phyloP scores from a whole-genome alignment of 53 echinoderm and acorn worm species.

The Zoroaster sp. region DNA sequence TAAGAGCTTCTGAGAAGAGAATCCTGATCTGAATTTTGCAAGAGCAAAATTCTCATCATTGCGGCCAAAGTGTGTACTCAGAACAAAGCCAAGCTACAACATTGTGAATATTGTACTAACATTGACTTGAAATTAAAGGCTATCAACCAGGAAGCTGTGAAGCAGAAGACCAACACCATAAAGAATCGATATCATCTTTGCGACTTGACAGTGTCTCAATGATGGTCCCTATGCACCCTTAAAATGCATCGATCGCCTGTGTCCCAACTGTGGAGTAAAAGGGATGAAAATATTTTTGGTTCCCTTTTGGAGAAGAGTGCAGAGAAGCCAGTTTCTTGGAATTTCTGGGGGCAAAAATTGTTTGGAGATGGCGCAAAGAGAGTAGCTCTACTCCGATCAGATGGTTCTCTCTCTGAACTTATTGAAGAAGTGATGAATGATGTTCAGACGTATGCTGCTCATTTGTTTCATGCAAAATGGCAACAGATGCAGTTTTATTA shows the following conservation, averaged over 20 bases:
- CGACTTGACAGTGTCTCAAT: too few relatives aligned
- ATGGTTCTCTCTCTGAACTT: neutral
- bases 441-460: too few relatives aligned
- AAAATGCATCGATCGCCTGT: too few relatives aligned
- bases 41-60: too few relatives aligned
- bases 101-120: too few relatives aligned
- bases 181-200: too few relatives aligned
- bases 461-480: neutral
- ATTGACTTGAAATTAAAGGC: too few relatives aligned
- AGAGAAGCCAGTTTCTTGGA: neutral
- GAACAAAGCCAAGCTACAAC: neutral
- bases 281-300: neutral
- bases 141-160: too few relatives aligned
- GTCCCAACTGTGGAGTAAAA: neutral
- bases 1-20: neutral
- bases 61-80: neutral
- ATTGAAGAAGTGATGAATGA: neutral
- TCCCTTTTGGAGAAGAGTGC: neutral
- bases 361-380: neutral
- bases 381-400: neutral
- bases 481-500: slow-evolving; percentile 42
- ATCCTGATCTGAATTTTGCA: neutral
- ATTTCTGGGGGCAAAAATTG: neutral
- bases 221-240: too few relatives aligned
- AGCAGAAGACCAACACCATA: too few relatives aligned